Conservation (phyloP, 2,888 invertebrate genomes). For the Alloplasta piceator region DNA sequence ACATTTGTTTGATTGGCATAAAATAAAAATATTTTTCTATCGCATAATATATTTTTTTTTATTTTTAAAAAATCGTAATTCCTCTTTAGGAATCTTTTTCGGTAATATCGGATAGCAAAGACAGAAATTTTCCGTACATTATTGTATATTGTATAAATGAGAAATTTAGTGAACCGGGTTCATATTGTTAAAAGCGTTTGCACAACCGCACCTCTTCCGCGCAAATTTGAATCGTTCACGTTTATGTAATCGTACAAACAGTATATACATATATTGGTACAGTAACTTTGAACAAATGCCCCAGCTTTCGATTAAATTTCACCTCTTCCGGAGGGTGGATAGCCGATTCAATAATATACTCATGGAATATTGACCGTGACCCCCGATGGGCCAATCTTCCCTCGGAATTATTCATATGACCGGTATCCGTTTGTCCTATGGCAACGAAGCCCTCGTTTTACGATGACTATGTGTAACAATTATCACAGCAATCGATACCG, state of each 20-base stretch:
- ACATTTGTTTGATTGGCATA: no score
- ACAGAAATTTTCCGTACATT: no score
- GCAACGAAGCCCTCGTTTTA: constrained; percentile 20
- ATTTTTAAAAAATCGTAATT: no score
- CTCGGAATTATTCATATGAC: constrained; percentile 42
- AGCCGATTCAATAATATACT: constrained; percentile 34
- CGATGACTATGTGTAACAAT: constrained; percentile 39
- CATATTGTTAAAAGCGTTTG: constrained; percentile 5
- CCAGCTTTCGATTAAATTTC: constrained; percentile 28
- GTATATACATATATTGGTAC: background rate
- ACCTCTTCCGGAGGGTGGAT: constrained; percentile 11
- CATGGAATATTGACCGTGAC: constrained; percentile 17
- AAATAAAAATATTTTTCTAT: no score
- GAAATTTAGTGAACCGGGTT: background rate
- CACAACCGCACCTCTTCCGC: background rate
- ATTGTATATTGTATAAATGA: no score
- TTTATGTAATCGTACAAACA: background rate
- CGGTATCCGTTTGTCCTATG: background rate
- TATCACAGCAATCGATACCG: constrained; percentile 21
- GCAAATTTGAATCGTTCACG: background rate
- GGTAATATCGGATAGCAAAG: no score
- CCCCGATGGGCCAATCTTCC: constrained; percentile 22
- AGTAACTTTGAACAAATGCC: background rate
- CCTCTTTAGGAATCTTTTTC: no score
- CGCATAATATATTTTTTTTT: no score